These are phyloP conservation scores for Lamellibrachia satsuma DNA, from an alignment of 2,888 invertebrate species.

Conservation along the genomic window DNA sequence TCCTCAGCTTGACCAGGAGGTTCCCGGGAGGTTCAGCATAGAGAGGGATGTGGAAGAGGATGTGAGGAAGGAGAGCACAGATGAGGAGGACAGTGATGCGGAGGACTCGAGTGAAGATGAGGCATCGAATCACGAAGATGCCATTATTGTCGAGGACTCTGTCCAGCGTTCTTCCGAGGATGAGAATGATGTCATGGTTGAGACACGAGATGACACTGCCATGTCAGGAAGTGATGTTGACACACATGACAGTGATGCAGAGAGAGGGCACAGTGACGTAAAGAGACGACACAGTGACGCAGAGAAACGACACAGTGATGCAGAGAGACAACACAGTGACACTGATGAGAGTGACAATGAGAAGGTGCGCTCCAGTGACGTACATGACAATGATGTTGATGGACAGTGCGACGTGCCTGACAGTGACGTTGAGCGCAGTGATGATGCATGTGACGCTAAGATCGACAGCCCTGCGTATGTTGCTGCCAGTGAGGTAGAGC, in stretches of 20 bases:
- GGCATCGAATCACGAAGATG: background rate
- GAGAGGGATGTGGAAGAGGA: background rate
- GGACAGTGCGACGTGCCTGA: slow-evolving; percentile 41
- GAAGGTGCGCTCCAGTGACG: slow-evolving; percentile 35
- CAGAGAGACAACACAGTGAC: slow-evolving; percentile 34
- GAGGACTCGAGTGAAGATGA: background rate
- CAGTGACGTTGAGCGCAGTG: slow-evolving; percentile 29
- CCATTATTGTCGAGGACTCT: background rate
- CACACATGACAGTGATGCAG: slow-evolving; percentile 8
- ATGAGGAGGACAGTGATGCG: background rate
- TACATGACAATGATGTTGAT: slow-evolving; percentile 33
- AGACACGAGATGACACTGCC: background rate
- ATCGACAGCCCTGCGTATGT: background rate
- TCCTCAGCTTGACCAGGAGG: slow-evolving; percentile 23
- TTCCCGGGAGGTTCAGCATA: background rate
- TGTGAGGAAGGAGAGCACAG: background rate
- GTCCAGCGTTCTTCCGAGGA: background rate
- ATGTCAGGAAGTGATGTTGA: background rate
- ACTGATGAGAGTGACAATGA: slow-evolving; percentile 36
- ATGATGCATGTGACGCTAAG: background rate
- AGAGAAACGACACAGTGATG: slow-evolving; percentile 35
- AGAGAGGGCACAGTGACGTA: background rate
- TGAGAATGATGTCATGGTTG: background rate
- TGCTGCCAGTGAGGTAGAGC: background rate
- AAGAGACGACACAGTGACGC: slow-evolving; percentile 18